Evolutionary conservation across 1,140 invertebrate species (phyloP).

Genomic region (Tigriopus japonicus): DNA sequence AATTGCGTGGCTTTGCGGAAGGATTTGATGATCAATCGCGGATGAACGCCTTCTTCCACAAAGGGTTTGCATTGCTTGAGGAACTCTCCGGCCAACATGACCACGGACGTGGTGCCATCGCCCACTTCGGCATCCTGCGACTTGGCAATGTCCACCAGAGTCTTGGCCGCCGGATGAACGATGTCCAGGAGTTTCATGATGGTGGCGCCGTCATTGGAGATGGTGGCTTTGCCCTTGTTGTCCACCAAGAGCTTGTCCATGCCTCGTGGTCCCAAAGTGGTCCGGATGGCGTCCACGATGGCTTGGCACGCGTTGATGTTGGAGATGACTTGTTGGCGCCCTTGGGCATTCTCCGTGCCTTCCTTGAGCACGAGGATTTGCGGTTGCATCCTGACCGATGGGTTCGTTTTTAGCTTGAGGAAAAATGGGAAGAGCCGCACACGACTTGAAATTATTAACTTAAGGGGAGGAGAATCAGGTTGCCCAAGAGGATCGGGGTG

Average conservation of each 20-base stretch:
- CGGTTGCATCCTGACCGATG: conserved; percentile 52
- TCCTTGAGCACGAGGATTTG: conserved; percentile 96
- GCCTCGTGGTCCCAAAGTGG: conserved; percentile 90
- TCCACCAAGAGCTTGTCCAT: conserved; percentile 99
- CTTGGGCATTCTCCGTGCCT: conserved; percentile 89
- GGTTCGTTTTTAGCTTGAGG: too few relatives aligned
- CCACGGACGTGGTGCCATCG: conserved; percentile 93
- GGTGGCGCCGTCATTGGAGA: conserved; percentile 98
- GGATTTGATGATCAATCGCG: conserved; percentile 25
- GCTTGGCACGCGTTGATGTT: conserved; percentile 99
- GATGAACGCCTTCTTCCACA: conserved; percentile 92
- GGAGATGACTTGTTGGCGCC: conserved; percentile 83
- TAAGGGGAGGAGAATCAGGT: too few relatives aligned
- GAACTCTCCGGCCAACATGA: conserved; percentile 83
- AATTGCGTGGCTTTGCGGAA: conserved; percentile 52
- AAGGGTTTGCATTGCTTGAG: conserved; percentile 86
- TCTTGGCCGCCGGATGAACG: conserved; percentile 92
- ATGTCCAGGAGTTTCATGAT: conserved; percentile 94
- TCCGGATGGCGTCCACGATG: conserved; percentile 83
- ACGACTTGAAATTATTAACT: too few relatives aligned
- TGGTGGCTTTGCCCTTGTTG: conserved; percentile 63
- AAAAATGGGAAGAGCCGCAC: too few relatives aligned
- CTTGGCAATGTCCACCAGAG: conserved; percentile 94
- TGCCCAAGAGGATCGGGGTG: too few relatives aligned
- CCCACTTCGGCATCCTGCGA: conserved; percentile 75